Base-by-base conservation (phyloP, 2,888 invertebrate genomes). In the Cerceris ruficornis region DNA sequence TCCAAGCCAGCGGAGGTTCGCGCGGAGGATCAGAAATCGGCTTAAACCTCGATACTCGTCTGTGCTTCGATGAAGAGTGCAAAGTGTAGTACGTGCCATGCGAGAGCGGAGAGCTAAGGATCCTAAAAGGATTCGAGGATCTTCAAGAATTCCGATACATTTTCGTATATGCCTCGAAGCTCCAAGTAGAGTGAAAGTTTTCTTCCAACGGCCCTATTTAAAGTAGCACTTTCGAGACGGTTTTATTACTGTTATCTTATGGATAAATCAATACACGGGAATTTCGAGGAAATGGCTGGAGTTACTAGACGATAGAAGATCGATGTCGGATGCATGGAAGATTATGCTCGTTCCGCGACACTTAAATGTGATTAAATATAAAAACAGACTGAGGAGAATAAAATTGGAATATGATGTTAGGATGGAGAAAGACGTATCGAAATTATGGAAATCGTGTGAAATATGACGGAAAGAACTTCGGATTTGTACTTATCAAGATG, bases 21-120 rank as follows among this genome's bases (percentile, higher is more conserved):
- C 68, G 46, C 41, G 14, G 28, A 15, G 75, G 66, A 78, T 84
- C 77, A 81, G 80, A 77, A 84, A 85, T 86, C 82, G 82, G 80
- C 80, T 85, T 84, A 85, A 85, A 76, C 67, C 75, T 66, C 79
- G 75, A 80, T 83, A 77, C 79, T 74, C 64, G 49, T 65, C 61
- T 58, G 79, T 78, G 70, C 73, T 79, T 72, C 80, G 69, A 78
- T 77, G 86, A 85, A 85, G 82, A 87, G 84, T 86, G 83, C 80
- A 78, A 86, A 82, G 82, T 78, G 82, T 82, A 69, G 82, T 80
- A 77, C 72, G 82, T 78, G 71, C 73, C 64, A 62, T 66, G 69
- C 78, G 69, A 75, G 67, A 73, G 67, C 61, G 67, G 75, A 59
- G 61, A 66, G 65, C 64, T 75, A 81, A 81, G 83, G 52, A 77